Evolutionary conservation across 2,797 vertebrate genomes (phyloP), one percentile per base, ranked within the genome.

Genomic region (Hydrolagus colliei): DNA sequence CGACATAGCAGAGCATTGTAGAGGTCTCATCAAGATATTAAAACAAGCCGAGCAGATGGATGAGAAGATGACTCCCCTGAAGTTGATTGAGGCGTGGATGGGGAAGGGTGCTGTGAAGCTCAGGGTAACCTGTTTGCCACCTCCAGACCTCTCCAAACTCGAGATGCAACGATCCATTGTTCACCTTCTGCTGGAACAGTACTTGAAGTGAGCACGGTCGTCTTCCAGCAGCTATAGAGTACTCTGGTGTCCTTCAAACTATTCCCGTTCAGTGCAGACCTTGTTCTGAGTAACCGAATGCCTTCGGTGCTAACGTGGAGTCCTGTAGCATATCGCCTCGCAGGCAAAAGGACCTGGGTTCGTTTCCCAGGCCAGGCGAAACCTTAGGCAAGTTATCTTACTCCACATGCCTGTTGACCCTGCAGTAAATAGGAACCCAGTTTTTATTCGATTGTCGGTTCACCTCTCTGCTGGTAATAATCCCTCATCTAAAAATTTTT

Each of bases 11-110:
- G 87, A 91, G 27, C 91, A 96, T 74, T 96, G 95, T 86, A 92
- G 89, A 78, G 93, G 97, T 87, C 92, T 98, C n/a, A 87, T 98
- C 88, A 94, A 94, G 87, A 95, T 99, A 63, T 68, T 99, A 86
- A 94, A 96, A 88, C 89, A 95, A 85, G 96, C 97, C 0, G 90
- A 91, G 2, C 93, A 92, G 52, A 88, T 93, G 91, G 93, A 94
- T 67, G 97, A 99, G 90, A 98, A 94, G 87, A 92, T 99, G 86
- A 99, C 98, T 0, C 98, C 98, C 0, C 89, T 99, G 89, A 99
- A 99, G 88, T 89, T 99, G 89, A 92, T 97, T 0, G 97, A 98
- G 20, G 89, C 97, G 0, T 99, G 97, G 98, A 92, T 92, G 90
- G 97, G 97, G 16, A 98, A 94, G 87, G 97, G 97, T 3, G 92